Evolutionary conservation across 2,888 invertebrate genomes (phyloP).

Genomic region (Ophion slaviceki): DNA sequence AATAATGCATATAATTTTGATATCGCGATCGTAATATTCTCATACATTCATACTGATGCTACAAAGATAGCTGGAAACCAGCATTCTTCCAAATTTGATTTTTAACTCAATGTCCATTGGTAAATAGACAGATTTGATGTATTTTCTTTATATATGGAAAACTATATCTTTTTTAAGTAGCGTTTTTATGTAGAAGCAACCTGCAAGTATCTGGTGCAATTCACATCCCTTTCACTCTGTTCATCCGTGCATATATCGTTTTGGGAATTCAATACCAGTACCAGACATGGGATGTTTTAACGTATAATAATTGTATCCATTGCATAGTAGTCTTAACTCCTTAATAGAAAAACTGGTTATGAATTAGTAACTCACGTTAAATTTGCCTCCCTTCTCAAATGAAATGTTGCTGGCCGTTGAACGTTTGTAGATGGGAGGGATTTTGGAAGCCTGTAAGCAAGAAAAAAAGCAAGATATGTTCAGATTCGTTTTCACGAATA

Average conservation of each 20-base stretch:
- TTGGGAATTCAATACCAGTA: background rate
- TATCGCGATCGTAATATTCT: no score
- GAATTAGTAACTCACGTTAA: conserved; percentile 75
- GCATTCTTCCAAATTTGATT: no score
- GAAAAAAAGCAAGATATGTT: background rate
- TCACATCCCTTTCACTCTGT: no score
- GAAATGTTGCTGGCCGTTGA: conserved; percentile 83
- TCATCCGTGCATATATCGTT: background rate
- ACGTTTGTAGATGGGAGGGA: conserved; percentile 81
- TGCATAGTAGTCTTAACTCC: background rate
- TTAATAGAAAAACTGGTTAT: background rate
- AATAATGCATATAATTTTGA: no score
- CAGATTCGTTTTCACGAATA: background rate
- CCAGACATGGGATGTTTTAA: background rate
- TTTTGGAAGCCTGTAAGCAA: conserved; percentile 78
- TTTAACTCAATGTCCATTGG: no score
- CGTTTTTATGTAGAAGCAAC: no score
- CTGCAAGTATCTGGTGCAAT: no score
- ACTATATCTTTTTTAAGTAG: no score
- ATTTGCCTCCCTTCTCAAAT: conserved; percentile 79
- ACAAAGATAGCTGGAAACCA: no score
- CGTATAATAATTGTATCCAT: background rate
- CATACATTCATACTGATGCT: no score
- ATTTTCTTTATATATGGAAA: no score
- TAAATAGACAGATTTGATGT: no score